Evolutionary conservation across 2,113 vertebrate species (phyloP), one percentile per base, ranked within the genome.

Genomic region (Amphiprion percula): DNA sequence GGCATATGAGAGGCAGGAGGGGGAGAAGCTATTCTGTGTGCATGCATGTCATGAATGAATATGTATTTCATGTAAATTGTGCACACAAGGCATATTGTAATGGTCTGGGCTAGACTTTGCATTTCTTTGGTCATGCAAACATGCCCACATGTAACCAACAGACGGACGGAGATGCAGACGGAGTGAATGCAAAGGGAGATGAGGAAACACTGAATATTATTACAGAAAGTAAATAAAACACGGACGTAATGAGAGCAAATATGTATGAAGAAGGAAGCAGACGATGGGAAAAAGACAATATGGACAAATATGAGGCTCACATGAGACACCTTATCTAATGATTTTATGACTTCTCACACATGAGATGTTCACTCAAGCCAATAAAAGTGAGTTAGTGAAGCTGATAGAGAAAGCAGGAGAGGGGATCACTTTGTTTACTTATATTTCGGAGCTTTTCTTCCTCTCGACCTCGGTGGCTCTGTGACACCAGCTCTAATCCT

Each of bases 401-500:
- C 54, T 82, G 83, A 90, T 52, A 73, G 79, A 90, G 80, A 80
- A 83, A 81, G 26, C 26, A 62, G 0, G 76, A 55, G 87, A 82
- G 54, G 61, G 82, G 53, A 26, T 56, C 26, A 50, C 74, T 76
- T 74, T 94, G 90, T 93, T 93, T 93, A 87, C 87, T 84, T 79
- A 68, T 71, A 69, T 84, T 77, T 81, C 86, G 68, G 68, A 76
- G 61, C 66, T 81, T 79, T 82, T 73, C 82, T 93, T 95, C 93
- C 95, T 95, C 94, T 91, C 90, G 87, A 88, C 80, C 91, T 68
- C 95, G 87, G 93, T 90, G 91, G 91, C 90, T 89, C 87, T 56
- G 85, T 94, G 91, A 94, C 94, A 95, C 92, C 90, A 72, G 86
- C 67, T 17, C 19, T 93, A 88, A 97, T 97, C 96, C 94, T 94